phyloP scores from a whole-genome alignment of 2,888 invertebrate genomes.

The Chrysomela aeneicollis region DNA sequence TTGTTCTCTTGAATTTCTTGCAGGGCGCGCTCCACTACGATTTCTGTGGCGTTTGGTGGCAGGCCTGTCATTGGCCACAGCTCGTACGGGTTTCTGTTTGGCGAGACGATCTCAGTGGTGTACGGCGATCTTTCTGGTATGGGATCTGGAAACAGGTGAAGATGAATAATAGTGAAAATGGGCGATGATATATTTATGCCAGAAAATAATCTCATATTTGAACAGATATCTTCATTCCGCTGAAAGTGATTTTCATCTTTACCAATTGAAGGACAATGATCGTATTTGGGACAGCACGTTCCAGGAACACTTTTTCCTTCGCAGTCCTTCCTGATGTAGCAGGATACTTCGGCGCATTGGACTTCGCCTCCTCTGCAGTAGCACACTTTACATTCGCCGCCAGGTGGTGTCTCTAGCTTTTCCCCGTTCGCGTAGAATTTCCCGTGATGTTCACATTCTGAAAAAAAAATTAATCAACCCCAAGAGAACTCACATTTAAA shows the following conservation, averaged over 20 bases:
- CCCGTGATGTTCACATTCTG: conserved; percentile 81
- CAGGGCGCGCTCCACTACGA: conserved; percentile 21
- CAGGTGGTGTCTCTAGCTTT: conserved; percentile 72
- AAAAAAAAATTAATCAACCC: conserved; percentile 54
- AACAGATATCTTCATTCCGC: too few species aligned
- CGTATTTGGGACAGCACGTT: conserved; percentile 82
- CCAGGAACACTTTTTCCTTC: conserved; percentile 75
- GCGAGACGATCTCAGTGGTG: conserved; percentile 34
- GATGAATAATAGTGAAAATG: too few species aligned
- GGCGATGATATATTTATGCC: too few species aligned
- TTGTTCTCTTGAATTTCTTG: conserved; percentile 42
- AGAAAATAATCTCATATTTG: too few species aligned
- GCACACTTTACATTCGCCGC: conserved; percentile 80
- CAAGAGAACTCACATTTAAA: too few species aligned
- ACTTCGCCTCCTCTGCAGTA: conserved; percentile 84
- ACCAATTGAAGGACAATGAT: conserved; percentile 79
- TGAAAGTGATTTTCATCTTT: too few species aligned
- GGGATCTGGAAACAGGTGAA: conserved; percentile 42
- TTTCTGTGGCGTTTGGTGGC: conserved; percentile 29
- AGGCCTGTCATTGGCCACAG: conserved; percentile 32
- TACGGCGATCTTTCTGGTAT: conserved; percentile 31
- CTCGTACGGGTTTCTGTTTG: conserved; percentile 37
- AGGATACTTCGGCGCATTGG: conserved; percentile 78
- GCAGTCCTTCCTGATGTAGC: conserved; percentile 80
- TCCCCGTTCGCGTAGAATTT: conserved; percentile 79